A percentile compares a stretch with the other conserved stretches of the same genome.
phyloP scores from a whole-genome alignment of 2,797 vertebrate species.

The Anniella stebbinsi region DNA sequence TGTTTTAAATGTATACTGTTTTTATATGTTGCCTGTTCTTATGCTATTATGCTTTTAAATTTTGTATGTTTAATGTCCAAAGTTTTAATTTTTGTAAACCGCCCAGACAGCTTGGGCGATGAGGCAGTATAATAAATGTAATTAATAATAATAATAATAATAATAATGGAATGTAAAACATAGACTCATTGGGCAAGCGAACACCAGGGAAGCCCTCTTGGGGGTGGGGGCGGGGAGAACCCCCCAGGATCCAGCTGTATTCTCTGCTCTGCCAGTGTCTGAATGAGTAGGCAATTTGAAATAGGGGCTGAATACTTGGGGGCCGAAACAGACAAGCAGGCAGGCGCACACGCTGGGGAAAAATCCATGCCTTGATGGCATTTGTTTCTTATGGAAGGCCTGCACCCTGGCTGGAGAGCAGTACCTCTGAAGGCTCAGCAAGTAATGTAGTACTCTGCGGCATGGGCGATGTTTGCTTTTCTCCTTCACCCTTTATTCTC shows the following conservation, averaged over 20 bases:
- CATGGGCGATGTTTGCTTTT: too few species aligned
- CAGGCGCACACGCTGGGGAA: not conserved
- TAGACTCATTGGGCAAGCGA: conserved; percentile 3
- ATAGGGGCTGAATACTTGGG: not conserved
- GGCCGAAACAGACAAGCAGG: not conserved
- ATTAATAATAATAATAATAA: too few species aligned
- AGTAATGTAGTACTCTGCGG: too few species aligned
- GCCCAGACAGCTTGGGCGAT: too few species aligned
- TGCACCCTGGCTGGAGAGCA: not conserved
- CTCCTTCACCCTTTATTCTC: not conserved
- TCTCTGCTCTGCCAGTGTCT: not conserved
- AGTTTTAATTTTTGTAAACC: too few species aligned
- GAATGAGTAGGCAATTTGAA: not conserved
- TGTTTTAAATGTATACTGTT: too few species aligned
- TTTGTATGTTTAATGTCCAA: too few species aligned
- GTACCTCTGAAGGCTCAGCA: not conserved
- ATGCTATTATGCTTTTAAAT: too few species aligned
- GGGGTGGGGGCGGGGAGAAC: not conserved
- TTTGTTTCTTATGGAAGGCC: not conserved
- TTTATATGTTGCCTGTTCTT: too few species aligned
- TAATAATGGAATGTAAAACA: too few species aligned
- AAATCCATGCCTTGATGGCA: not conserved
- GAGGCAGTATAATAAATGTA: too few species aligned
- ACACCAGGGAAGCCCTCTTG: not conserved
- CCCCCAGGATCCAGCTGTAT: not conserved